Evolutionary conservation across 2,797 vertebrate genomes (phyloP).

Genomic region (Periophthalmus magnuspinnatus): DNA sequence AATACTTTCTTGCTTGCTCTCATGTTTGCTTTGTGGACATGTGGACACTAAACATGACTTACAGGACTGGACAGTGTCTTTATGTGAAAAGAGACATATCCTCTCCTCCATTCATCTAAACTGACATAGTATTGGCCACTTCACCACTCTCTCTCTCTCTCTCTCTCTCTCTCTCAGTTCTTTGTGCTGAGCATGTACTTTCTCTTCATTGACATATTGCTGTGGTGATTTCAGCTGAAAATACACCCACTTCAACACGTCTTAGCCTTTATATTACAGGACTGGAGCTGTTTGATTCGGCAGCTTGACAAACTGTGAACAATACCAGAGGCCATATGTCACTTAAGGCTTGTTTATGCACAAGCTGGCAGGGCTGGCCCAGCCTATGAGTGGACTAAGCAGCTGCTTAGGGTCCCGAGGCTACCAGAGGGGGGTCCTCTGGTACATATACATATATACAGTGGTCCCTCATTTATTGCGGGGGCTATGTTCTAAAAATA

Average conservation of each 20-base stretch:
- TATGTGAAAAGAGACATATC: not conserved
- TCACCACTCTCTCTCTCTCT: not conserved
- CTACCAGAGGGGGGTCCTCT: no score
- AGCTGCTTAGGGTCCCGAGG: no score
- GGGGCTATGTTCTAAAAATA: no score
- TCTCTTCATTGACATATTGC: not conserved
- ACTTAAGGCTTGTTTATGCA: not conserved
- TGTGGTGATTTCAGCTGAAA: not conserved
- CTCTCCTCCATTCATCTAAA: not conserved
- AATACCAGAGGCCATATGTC: constrained; percentile 28
- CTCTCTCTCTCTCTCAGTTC: not conserved
- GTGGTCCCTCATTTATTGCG: no score
- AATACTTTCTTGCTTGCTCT: no score
- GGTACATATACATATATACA: no score
- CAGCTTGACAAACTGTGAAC: constrained; percentile 18
- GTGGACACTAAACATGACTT: no score
- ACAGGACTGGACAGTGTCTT: not conserved
- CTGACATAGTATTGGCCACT: not conserved
- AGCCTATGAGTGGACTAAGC: no score
- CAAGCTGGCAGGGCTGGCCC: no score
- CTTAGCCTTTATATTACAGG: not conserved
- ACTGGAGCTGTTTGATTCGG: constrained; percentile 3
- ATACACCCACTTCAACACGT: not conserved
- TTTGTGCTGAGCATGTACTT: not conserved
- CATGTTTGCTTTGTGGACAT: no score